Conservation (phyloP, 2,888 invertebrate genomes). For the Conops quadrifasciatus region DNA sequence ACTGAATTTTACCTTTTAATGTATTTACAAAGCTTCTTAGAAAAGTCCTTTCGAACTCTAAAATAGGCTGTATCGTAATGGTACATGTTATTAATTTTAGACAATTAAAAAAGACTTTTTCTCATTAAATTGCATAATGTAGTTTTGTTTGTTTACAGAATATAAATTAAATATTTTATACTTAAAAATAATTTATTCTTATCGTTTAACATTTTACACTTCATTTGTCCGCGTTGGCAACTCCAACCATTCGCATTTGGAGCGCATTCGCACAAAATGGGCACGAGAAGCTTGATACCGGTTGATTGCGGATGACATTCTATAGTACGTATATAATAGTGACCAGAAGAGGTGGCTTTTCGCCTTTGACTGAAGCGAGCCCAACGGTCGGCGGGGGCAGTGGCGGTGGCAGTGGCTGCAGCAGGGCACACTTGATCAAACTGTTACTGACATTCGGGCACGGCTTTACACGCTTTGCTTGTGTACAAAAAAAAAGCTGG, state of each 20-base stretch:
- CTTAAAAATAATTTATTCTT: no score
- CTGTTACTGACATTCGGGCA: not conserved
- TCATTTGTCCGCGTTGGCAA: not conserved
- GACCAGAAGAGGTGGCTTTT: conserved; percentile 25
- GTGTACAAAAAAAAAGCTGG: not conserved
- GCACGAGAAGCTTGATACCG: not conserved
- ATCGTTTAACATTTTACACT: not conserved
- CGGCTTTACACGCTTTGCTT: not conserved
- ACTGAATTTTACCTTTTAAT: no score
- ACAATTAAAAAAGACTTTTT: no score
- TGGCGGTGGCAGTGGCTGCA: not conserved
- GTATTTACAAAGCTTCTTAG: no score
- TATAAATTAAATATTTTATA: no score
- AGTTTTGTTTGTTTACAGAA: no score
- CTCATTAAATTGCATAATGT: no score
- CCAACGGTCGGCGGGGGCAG: not conserved
- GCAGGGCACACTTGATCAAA: not conserved
- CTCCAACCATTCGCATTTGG: not conserved
- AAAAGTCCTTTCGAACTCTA: no score
- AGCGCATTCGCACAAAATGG: not conserved
- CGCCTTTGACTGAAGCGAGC: conserved; percentile 19
- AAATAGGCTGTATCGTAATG: no score
- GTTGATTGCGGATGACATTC: conserved; percentile 24
- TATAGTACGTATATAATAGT: conserved; percentile 10
- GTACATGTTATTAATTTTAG: no score